Base-by-base conservation (phyloP, 2,113 vertebrate species). In the Helogale parvula region DNA sequence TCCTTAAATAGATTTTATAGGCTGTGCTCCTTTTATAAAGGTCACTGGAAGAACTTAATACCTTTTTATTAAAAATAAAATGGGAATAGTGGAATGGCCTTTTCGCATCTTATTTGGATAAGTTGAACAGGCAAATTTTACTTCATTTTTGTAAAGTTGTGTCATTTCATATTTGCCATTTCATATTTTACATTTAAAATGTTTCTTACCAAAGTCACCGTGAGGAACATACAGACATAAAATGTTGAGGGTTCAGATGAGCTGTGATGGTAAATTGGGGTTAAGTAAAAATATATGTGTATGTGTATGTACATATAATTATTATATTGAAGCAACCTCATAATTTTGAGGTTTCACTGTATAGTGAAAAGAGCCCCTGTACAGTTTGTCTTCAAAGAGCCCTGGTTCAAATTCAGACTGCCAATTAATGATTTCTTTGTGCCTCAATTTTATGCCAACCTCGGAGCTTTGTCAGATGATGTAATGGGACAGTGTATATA, bases 11-110 rank as follows among this genome's bases (percentile, higher is more conserved):
- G 92, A 87, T 90, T 98, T 94, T 97, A 94, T 93, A 80, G 89
- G 63, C 86, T n/a, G 1, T 84, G 31, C 31, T 91, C 50, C 57
- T 85, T 86, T 91, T 82, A 29, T 92, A 97, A 98, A 98, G 96
- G 96, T 95, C 97, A 97, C 68, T 90, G 45, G 79, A 81, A 92
- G 93, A 91, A 93, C 93, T 85, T 90, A 96, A 82, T 96, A 88
- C 68, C 60, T 96, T 98, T 98, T 95, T 87, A 97, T 95, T 97
- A 93, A 95, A 96, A 77, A 94, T 84, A 91, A 71, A 92, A 92
- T 81, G 29, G 65, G 38, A 88, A 82, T 85, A 47, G 68, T 93
- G 16, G 14, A 86, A 23, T 95, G 94, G 79, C 96, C 89, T 97
- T 94, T 98, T 95, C 94, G 90, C 65, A 93, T 97, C 88, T 96